Base-by-base conservation (phyloP, 2,888 invertebrate species). In the Nymphalis polychloros region DNA sequence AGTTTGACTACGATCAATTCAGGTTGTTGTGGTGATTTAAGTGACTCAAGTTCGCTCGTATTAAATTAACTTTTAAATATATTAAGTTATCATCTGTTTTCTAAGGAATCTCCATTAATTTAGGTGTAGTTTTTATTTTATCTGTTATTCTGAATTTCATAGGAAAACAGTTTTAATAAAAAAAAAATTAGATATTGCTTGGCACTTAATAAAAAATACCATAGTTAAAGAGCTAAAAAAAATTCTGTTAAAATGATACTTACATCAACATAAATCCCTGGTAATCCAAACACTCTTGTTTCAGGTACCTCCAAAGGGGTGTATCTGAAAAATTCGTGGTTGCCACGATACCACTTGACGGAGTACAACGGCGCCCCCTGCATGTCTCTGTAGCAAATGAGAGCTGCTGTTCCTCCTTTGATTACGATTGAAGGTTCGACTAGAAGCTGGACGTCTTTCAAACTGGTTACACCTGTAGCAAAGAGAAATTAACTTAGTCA, bases 261-360 rank as follows among this genome's bases (percentile, higher is more conserved):
- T 86, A 97, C 97, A 88, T 97, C 97, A 63, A 97, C 96, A 77
- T 94, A 93, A 73, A 97, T 95, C 73, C 96, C 97, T 17, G 94
- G 93, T 74, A 95, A 92, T 63, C 94, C 94, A 86, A 97, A 97
- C 68, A 95, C 94, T 86, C 96, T 96, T 8, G 94, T 95, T 59
- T 93, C 93, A 7, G 96, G 96, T n/a, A 87, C 87, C 78, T 97
- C 96, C 78, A 94, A 94, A 0, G 97, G 97, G 16, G 96, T 95
- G 82, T 94, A 97, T 75, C 97, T 93, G 90, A 96, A 97, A 90
- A 97, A 97, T 92, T 97, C 97, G 80, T 95, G 94, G 80, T 92
- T 94, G 7, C 97, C 97, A 67, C 97, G 93, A 89, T 97, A 97
- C 96, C 97, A 97, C 92, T 97, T 97, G 72, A 97, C 96, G 5